Percentiles rank a stretch among this genome's conserved stretches.
phyloP scores from a whole-genome alignment of 2,888 invertebrate species.

The Spialia ferax region DNA sequence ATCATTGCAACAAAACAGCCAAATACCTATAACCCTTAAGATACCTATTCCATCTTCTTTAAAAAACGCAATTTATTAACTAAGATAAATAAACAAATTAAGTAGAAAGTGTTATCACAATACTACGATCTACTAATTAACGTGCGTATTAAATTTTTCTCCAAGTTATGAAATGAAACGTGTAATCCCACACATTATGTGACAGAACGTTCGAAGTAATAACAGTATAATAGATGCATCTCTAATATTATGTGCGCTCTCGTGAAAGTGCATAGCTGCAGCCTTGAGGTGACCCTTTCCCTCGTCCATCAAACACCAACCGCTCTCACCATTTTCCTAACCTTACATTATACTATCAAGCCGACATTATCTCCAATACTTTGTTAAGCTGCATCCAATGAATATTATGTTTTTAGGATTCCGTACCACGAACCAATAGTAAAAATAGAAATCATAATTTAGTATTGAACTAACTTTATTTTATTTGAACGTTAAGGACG shows the following conservation, averaged over 20 bases:
- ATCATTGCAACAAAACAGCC: neutral
- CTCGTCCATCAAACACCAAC: constrained; percentile 78
- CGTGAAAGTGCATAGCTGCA: constrained; percentile 82
- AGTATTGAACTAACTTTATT: too few species aligned
- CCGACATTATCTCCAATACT: constrained; percentile 72
- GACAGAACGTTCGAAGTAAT: constrained; percentile 4
- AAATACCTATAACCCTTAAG: neutral
- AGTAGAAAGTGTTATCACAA: neutral
- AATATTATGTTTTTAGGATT: constrained; percentile 13
- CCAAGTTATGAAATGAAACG: constrained; percentile 2
- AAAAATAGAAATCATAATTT: neutral
- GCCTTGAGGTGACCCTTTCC: constrained; percentile 82
- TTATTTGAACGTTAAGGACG: too few species aligned
- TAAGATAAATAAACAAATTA: neutral
- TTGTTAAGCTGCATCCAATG: constrained; percentile 53
- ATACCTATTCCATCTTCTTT: neutral
- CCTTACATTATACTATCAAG: constrained; percentile 76
- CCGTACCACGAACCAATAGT: neutral
- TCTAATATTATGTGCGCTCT: constrained; percentile 66
- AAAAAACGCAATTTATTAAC: neutral
- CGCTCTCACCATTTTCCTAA: constrained; percentile 73
- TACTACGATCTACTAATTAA: constrained; percentile 1
- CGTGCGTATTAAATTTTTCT: constrained; percentile 9
- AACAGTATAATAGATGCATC: constrained; percentile 69
- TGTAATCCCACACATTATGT: constrained; percentile 20